These are phyloP conservation scores for Tethya wilhelma DNA, from an alignment of 37 sponge, comb jelly and placozoan genomes.

Conservation along the genomic window DNA sequence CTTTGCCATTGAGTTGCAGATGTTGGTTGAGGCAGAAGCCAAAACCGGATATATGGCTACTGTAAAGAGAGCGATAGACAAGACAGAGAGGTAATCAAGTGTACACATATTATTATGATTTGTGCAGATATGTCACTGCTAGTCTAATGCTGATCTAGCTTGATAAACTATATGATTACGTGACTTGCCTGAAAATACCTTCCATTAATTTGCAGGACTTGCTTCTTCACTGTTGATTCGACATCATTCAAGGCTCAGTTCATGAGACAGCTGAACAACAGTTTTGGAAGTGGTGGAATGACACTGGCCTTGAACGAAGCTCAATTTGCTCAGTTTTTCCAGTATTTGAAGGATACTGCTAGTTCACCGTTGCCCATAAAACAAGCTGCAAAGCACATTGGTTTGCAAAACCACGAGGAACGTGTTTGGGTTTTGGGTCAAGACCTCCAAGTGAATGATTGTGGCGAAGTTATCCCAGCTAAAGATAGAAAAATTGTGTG, in stretches of 20 bases:
- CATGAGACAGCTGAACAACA: constrained; percentile 15
- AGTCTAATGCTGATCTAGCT: too few relatives aligned
- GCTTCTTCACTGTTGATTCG: constrained; percentile 21
- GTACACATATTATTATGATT: too few relatives aligned
- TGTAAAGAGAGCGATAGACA: constrained; percentile 20
- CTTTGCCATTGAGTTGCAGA: constrained; percentile 16
- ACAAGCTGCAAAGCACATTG: not conserved
- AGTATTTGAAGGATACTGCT: not conserved
- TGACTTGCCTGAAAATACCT: not conserved
- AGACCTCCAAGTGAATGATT: too few relatives aligned
- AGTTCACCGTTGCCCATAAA: not conserved
- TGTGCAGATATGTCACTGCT: too few relatives aligned
- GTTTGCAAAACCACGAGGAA: not conserved
- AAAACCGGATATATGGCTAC: constrained; percentile 16
- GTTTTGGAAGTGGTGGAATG: constrained; percentile 30
- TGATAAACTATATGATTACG: too few relatives aligned
- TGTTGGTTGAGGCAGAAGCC: constrained; percentile 8
- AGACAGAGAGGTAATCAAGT: constrained; percentile 4
- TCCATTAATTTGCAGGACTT: not conserved
- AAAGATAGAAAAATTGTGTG: too few relatives aligned
- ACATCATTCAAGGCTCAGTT: not conserved
- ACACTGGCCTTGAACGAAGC: constrained; percentile 6
- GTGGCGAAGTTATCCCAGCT: too few relatives aligned
- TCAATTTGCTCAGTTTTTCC: constrained; percentile 1
- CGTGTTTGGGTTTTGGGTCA: not conserved